These are phyloP conservation scores for Apamea monoglypha DNA, from an alignment of 2,888 invertebrate species.

Conservation along the genomic window DNA sequence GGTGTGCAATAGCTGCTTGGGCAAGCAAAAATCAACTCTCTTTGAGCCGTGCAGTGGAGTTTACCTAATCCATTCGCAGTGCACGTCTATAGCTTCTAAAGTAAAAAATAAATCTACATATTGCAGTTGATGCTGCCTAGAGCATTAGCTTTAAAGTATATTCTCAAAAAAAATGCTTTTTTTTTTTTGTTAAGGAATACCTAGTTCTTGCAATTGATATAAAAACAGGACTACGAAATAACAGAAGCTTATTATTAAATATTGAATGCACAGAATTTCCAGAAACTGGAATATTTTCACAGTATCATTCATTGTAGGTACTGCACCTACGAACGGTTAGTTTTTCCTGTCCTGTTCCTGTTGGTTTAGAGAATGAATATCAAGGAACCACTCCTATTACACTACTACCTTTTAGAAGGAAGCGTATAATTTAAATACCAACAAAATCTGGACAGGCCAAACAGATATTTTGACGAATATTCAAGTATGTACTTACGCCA, in stretches of 20 bases:
- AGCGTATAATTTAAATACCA: not conserved
- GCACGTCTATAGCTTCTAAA: not conserved
- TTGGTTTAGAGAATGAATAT: not conserved
- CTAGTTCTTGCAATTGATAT: not conserved
- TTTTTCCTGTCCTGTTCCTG: too few relatives aligned
- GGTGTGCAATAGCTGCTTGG: not conserved
- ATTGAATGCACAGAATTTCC: not conserved
- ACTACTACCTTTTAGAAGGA: not conserved
- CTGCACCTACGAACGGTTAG: not conserved
- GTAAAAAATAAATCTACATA: not conserved
- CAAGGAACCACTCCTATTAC: not conserved
- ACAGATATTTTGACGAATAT: constrained; percentile 9
- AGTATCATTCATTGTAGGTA: not conserved
- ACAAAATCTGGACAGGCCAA: not conserved
- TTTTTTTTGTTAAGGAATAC: not conserved
- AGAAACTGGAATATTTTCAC: constrained; percentile 2
- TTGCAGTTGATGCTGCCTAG: not conserved
- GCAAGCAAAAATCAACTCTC: not conserved
- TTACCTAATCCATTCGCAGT: not conserved
- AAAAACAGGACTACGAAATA: not conserved
- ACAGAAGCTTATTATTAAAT: not conserved
- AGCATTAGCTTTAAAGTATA: too few relatives aligned
- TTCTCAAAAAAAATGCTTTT: too few relatives aligned
- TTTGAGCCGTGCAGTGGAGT: not conserved
- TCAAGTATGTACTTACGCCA: constrained; percentile 13